Evolutionary conservation across 2,797 vertebrate genomes (phyloP).

Genomic region (Sarcophilus harrisii): DNA sequence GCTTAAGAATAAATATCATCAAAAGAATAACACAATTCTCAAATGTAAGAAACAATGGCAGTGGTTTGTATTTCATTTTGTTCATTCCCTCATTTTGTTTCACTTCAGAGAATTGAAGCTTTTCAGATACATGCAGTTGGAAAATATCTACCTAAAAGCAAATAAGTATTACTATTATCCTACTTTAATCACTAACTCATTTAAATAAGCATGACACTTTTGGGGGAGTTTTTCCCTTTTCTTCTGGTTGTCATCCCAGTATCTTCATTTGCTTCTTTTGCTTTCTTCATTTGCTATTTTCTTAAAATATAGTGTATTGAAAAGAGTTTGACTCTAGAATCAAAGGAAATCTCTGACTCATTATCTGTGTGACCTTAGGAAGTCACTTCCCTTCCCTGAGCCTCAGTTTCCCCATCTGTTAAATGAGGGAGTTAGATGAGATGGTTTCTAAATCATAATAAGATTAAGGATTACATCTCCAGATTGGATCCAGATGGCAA

Average conservation of each 20-base stretch:
- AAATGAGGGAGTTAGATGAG: background rate
- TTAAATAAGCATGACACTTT: background rate
- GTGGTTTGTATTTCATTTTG: conserved; percentile 1
- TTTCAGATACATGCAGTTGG: background rate
- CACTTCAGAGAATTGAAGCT: conserved; percentile 19
- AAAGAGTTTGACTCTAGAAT: background rate
- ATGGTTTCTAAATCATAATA: background rate
- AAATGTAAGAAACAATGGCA: background rate
- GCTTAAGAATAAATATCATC: background rate
- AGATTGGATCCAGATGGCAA: background rate
- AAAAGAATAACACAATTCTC: background rate
- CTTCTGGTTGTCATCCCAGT: background rate
- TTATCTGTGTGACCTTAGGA: background rate
- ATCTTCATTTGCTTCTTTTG: background rate
- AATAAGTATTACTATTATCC: background rate
- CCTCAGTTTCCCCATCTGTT: background rate
- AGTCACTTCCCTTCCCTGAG: background rate
- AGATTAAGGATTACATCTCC: background rate
- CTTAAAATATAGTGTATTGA: background rate
- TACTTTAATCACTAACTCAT: background rate
- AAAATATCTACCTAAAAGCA: background rate
- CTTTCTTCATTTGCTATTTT: background rate
- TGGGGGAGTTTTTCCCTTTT: background rate
- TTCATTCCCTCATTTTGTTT: conserved; percentile 4
- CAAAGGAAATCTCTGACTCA: background rate